Percentiles rank a stretch among this genome's conserved stretches.
Conservation (phyloP, 2,113 vertebrate species). For the Saccopteryx leptura region DNA sequence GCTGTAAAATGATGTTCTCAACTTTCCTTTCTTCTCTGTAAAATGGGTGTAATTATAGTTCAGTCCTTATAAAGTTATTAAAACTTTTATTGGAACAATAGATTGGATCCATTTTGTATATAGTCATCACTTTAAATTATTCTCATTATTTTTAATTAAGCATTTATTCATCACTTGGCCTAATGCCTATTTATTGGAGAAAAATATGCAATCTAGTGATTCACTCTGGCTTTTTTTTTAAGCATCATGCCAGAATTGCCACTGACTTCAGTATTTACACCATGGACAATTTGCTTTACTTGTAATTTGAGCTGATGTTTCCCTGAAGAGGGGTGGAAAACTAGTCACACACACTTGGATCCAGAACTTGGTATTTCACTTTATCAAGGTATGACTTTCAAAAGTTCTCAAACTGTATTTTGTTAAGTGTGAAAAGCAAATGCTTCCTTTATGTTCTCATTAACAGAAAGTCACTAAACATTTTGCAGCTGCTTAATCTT, state of each 20-base stretch:
- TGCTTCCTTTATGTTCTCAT: background rate
- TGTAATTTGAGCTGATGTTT: background rate
- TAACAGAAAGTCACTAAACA: slow-evolving; percentile 41
- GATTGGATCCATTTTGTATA: background rate
- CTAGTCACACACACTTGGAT: background rate
- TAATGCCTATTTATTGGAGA: background rate
- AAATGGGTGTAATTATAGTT: slow-evolving; percentile 3
- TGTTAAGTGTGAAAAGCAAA: slow-evolving; percentile 46
- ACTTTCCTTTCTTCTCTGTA: background rate
- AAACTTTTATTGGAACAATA: background rate
- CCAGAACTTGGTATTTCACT: background rate
- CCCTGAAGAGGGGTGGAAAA: slow-evolving; percentile 23
- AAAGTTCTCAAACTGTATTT: slow-evolving; percentile 2
- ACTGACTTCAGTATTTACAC: background rate
- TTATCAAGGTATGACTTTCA: slow-evolving; percentile 6
- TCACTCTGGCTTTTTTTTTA: background rate
- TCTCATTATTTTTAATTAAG: slow-evolving; percentile 15
- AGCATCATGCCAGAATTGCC: background rate
- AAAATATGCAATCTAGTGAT: background rate
- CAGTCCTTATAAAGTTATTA: background rate
- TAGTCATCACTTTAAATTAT: background rate
- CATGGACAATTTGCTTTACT: slow-evolving; percentile 10
- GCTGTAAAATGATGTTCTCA: background rate
- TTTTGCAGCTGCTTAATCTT: background rate
- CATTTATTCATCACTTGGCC: background rate